Base-by-base conservation (phyloP, 2,888 invertebrate species). In the Campaea margaritaria region DNA sequence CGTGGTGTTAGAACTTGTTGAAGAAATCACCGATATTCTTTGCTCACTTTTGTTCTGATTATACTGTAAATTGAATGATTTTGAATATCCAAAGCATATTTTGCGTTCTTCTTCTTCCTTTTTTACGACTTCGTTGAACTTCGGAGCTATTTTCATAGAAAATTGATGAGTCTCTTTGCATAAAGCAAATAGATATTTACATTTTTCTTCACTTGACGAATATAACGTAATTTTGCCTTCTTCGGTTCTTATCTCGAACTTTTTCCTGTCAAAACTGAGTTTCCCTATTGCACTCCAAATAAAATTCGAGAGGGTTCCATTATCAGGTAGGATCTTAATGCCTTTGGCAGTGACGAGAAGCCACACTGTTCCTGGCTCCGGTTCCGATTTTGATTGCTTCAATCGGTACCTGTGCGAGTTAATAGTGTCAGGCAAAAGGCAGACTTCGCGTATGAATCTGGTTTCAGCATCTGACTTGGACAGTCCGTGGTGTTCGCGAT, bases 231-330 rank as follows among this genome's bases (percentile, higher is more conserved):
- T 95, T 82, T 96, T 96, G 74, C 96, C 96, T 78, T 97, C 97
- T 58, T 97, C 96, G 10, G 97, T 97, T 64, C 97, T 95, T 75
- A 99, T 98, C 91, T 99, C 98, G 88, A 99, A 99, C 89, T 99
- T 99, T 90, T 99, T 99, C 79, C 98, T 95, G 94, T 99, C 99
- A 86, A 99, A 99, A 85, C 97, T 97, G 14, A 99, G 93, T 90
- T 98, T 98, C 67, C 97, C 97, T 67, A 99, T 99, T 74, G 97
- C 97, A 76, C 97, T 97, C 99, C 99, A 99, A 58, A 97, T 95
- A 81, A 99, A 98, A 68, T 96, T 96, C 31, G 96, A 96, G 58
- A 96, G 94, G 39, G 91, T 85, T 43, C 93, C 91, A 69, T 94
- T 94, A 81, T 96, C 96, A 28, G 95, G 95, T 71, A 97, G 95